Conservation (phyloP, 1,140 invertebrate genomes). For the Drosophila saltans region DNA sequence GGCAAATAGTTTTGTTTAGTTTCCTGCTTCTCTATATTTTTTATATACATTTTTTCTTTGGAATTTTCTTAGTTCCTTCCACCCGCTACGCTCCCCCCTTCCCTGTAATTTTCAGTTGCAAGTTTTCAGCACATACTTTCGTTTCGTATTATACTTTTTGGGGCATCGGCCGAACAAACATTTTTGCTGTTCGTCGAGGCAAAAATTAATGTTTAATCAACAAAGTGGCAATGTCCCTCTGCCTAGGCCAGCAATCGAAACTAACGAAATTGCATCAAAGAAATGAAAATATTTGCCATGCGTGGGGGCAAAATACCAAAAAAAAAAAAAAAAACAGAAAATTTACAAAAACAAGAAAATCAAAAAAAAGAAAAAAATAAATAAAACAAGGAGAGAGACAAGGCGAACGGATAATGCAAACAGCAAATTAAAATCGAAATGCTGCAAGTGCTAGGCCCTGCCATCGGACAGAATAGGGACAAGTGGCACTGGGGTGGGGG, state of each 20-base stretch:
- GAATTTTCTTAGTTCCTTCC: conserved; percentile 13
- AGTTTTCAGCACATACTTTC: conserved; percentile 46
- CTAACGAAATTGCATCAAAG: conserved; percentile 70
- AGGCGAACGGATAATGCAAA: conserved; percentile 64
- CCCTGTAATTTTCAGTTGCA: conserved; percentile 46
- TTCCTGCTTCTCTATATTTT: conserved; percentile 16
- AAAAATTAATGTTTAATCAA: conserved; percentile 73
- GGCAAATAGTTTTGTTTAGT: conserved; percentile 1
- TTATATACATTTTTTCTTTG: not conserved
- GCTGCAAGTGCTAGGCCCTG: conserved; percentile 3
- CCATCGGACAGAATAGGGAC: too few species aligned
- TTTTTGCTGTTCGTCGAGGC: conserved; percentile 20
- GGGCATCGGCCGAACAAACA: not conserved
- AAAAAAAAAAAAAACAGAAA: conserved; percentile 7
- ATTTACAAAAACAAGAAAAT: conserved; percentile 28
- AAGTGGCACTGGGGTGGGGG: too few species aligned
- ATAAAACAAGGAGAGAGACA: not conserved
- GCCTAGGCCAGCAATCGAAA: conserved; percentile 24
- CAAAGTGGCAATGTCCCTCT: conserved; percentile 40
- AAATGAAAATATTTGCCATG: conserved; percentile 73
- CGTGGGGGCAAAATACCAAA: conserved; percentile 36
- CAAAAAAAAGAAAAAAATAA: conserved; percentile 32
- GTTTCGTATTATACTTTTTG: conserved; percentile 45
- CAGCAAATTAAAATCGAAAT: conserved; percentile 71
- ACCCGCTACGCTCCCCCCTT: conserved; percentile 4